These are phyloP conservation scores for Colletes collaris DNA, from an alignment of 2,888 invertebrate genomes.

Conservation along the genomic window DNA sequence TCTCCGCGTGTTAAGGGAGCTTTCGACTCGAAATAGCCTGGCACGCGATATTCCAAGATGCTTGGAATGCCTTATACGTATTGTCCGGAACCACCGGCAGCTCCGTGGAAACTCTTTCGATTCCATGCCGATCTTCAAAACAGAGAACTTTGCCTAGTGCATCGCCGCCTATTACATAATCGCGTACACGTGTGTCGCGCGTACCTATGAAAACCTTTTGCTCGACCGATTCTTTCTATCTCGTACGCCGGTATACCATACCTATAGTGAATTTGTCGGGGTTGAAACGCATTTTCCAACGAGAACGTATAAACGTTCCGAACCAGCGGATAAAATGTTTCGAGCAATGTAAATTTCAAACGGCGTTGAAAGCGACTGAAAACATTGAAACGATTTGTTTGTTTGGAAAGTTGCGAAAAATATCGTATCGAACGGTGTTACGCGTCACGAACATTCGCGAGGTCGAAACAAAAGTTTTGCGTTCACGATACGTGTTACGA, in stretches of 20 bases:
- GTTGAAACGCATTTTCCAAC: neutral
- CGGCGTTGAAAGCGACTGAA: neutral
- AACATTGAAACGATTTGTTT: no score
- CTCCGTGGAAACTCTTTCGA: neutral
- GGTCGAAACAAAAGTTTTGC: neutral
- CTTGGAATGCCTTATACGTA: constrained; percentile 4
- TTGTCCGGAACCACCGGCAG: constrained; percentile 1
- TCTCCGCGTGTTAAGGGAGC: constrained; percentile 6
- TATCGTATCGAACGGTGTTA: no score
- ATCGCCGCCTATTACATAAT: no score
- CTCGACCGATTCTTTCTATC: neutral
- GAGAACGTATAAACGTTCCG: neutral
- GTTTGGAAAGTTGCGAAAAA: no score
- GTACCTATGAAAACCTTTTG: neutral
- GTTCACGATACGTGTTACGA: neutral
- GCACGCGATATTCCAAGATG: constrained; percentile 20
- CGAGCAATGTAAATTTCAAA: neutral
- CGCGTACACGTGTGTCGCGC: no score
- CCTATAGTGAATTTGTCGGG: neutral
- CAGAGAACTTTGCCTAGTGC: no score
- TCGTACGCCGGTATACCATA: neutral
- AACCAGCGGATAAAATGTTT: neutral
- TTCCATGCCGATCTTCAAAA: constrained; percentile 1
- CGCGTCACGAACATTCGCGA: no score
- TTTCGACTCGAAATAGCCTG: constrained; percentile 6